phyloP scores from a whole-genome alignment of 2,113 vertebrate genomes.

The Salvator merianae region DNA sequence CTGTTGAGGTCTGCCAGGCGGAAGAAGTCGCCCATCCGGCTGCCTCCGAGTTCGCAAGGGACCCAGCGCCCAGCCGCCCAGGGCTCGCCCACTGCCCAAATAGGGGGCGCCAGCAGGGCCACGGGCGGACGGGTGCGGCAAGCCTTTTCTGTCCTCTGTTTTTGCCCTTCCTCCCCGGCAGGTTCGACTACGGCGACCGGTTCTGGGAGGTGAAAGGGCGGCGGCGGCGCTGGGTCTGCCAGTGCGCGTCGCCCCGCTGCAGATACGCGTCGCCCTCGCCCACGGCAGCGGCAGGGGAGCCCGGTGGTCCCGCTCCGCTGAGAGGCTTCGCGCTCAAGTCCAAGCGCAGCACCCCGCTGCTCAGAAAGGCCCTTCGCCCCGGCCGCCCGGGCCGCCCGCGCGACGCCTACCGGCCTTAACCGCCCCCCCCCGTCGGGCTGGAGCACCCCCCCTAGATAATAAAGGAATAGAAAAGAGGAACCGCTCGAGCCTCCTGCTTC shows the following conservation, averaged over 20 bases:
- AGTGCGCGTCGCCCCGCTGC: neutral
- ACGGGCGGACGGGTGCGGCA: neutral
- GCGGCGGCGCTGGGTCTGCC: neutral
- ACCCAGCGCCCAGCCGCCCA: too few relatives aligned
- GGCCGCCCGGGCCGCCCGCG: neutral
- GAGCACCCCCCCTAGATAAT: too few relatives aligned
- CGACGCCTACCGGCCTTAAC: too few relatives aligned
- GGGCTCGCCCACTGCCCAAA: too few relatives aligned
- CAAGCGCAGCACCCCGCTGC: neutral
- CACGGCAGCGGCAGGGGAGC: neutral
- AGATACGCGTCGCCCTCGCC: neutral
- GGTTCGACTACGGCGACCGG: slow-evolving; percentile 9
- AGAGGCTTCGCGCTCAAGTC: slow-evolving; percentile 20
- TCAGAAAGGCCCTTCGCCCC: too few relatives aligned
- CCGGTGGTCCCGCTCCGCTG: neutral
- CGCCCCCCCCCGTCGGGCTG: too few relatives aligned
- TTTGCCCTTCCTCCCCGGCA: neutral
- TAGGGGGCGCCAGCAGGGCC: too few relatives aligned
- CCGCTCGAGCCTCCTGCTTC: too few relatives aligned
- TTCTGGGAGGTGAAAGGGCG: neutral
- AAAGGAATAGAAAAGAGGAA: too few relatives aligned
- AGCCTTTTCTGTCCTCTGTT: neutral
- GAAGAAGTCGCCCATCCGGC: too few relatives aligned
- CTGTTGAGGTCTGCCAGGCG: too few relatives aligned
- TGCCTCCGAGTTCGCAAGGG: too few relatives aligned